Evolutionary conservation across 2,113 vertebrate genomes (phyloP), one percentile per base, ranked within the genome.

Genomic region (Toxotes chatareus): DNA sequence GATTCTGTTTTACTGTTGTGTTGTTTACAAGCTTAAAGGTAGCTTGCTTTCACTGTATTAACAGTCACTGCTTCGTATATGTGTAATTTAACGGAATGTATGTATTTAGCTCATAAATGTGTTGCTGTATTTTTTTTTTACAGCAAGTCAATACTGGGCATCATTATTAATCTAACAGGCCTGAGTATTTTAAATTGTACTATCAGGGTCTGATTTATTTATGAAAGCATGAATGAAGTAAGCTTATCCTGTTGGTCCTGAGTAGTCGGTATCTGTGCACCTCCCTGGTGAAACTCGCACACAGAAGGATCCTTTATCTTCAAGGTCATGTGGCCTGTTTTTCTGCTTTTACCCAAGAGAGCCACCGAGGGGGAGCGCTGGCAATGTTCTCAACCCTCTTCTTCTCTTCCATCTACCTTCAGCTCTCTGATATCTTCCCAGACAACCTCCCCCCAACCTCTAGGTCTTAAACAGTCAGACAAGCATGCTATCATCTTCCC

Each of bases 401-500:
- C 53, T 65, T 38, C 59, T 82, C 70, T 31, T 82, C 46, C 67
- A 38, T 74, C 49, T 47, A 68, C 65, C 59, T 51, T 64, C 51
- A 47, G 1, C 63, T 73, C 71, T 74, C 76, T 68, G 31, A 71
- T 82, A 76, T 75, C 79, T 40, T 67, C 38, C 56, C 44, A 83
- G 67, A 86, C 75, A 44, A 12, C 69, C 64, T 8, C 36, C 10
- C 31, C 42, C 14, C 36, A 71, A 51, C 51, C 55, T 79, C 19
- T 38, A 23, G 49, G 38, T 80, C 73, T 83, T 85, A 84, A 88
- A 88, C 84, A 80, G 56, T 72, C 65, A 74, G 61, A 21, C 60
- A 75, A 75, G 74, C 79, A 42, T 21, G 69, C 76, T 71, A 73
- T 92, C 83, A 89, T 86, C 31, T 79, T 77, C 85, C 81, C 78